Percentiles rank a stretch among this genome's conserved stretches.
Evolutionary conservation across 2,888 invertebrate genomes (phyloP).

Genomic region (Scaptomyza parva): DNA sequence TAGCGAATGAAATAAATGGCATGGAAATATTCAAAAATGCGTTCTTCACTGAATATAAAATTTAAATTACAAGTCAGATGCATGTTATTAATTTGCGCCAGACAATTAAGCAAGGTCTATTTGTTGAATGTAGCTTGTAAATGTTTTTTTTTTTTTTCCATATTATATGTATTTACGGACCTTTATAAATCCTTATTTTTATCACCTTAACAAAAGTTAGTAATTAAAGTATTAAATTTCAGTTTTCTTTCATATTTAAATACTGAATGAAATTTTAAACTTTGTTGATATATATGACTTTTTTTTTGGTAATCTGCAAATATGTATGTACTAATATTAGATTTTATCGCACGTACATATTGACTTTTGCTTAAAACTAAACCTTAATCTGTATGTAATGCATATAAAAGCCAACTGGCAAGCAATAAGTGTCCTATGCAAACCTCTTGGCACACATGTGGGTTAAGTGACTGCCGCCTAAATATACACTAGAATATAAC

Average conservation of each 20-base stretch:
- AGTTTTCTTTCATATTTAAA: not conserved
- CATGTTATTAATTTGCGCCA: not conserved
- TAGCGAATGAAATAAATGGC: too few relatives aligned
- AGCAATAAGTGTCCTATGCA: slow-evolving; percentile 1
- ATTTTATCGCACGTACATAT: not conserved
- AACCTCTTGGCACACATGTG: slow-evolving; percentile 26
- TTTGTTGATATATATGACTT: not conserved
- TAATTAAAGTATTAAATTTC: not conserved
- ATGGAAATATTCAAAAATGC: too few relatives aligned
- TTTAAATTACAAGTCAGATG: not conserved
- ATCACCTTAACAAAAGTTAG: not conserved
- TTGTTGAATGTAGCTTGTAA: not conserved
- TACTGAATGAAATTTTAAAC: not conserved
- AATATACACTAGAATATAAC: slow-evolving; percentile 21
- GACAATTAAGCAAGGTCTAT: not conserved
- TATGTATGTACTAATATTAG: not conserved
- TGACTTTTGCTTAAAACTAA: not conserved
- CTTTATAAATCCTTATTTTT: too few relatives aligned
- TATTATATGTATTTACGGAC: too few relatives aligned
- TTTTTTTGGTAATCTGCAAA: not conserved
- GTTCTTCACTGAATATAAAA: not conserved
- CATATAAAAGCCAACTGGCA: slow-evolving; percentile 1
- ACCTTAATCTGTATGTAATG: not conserved
- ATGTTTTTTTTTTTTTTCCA: not conserved
- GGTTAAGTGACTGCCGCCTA: slow-evolving; percentile 28